phyloP scores from a whole-genome alignment of 2,113 vertebrate species.

The Tauraco erythrolophus region DNA sequence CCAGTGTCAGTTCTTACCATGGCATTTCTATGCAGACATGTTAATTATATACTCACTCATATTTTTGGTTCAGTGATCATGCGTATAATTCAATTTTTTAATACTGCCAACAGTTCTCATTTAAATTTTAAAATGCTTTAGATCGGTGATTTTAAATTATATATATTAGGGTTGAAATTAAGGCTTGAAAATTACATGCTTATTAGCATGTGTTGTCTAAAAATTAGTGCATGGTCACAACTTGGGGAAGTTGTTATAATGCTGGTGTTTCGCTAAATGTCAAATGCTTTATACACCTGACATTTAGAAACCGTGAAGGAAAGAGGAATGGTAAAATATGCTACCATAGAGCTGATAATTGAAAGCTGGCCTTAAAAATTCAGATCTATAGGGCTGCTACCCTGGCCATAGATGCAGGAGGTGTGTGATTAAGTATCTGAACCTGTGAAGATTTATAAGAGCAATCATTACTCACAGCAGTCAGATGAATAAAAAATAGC shows the following conservation, averaged over 20 bases:
- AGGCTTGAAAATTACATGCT: neutral
- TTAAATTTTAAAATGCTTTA: slow-evolving; percentile 22
- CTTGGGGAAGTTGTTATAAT: neutral
- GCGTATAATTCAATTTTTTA: neutral
- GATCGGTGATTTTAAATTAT: neutral
- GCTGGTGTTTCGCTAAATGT: slow-evolving; percentile 17
- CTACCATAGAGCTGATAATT: neutral
- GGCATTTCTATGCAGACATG: neutral
- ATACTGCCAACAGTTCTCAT: neutral
- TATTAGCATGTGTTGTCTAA: neutral
- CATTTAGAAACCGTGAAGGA: slow-evolving; percentile 16
- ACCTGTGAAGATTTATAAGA: slow-evolving; percentile 18
- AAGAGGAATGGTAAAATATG: neutral
- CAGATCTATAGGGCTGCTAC: neutral
- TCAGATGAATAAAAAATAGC: neutral
- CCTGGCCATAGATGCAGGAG: neutral
- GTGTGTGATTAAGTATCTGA: slow-evolving; percentile 18
- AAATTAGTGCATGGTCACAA: neutral
- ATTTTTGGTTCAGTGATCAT: slow-evolving; percentile 4
- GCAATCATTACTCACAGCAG: neutral
- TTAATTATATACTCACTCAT: neutral
- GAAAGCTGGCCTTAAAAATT: slow-evolving; percentile 27
- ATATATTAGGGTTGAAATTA: neutral
- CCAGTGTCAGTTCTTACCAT: neutral
- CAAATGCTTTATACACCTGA: slow-evolving; percentile 23